These are phyloP conservation scores for Melanargia galathea DNA, from an alignment of 2,888 invertebrate genomes.

Conservation along the genomic window DNA sequence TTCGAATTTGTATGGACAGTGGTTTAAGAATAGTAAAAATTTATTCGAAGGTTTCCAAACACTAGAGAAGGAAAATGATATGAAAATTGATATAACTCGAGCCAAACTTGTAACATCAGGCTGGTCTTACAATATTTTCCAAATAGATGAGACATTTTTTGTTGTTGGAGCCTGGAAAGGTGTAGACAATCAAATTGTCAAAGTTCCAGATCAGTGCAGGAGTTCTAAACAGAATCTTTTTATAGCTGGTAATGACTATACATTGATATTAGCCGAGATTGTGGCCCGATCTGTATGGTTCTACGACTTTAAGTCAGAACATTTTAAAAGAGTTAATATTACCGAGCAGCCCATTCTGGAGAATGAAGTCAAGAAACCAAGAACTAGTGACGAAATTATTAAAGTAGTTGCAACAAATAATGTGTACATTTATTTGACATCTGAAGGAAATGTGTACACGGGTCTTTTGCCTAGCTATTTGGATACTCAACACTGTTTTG, in stretches of 20 bases:
- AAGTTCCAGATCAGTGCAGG: slow-evolving; percentile 49
- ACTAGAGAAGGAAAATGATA: slow-evolving; percentile 32
- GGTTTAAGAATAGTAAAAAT: slow-evolving; percentile 50
- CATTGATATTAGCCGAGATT: slow-evolving; percentile 52
- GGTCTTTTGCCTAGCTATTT: slow-evolving; percentile 84
- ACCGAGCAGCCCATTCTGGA: slow-evolving; percentile 50
- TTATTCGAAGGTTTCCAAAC: slow-evolving; percentile 52
- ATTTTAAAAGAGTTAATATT: slow-evolving; percentile 51
- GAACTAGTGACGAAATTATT: slow-evolving; percentile 47
- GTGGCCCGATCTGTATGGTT: slow-evolving; percentile 53
- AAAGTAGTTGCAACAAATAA: slow-evolving; percentile 56
- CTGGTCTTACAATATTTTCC: slow-evolving; percentile 73
- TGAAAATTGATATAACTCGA: slow-evolving; percentile 41
- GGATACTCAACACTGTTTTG: slow-evolving; percentile 74
- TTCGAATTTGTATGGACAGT: slow-evolving; percentile 72
- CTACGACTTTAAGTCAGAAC: slow-evolving; percentile 51
- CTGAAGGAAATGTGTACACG: slow-evolving; percentile 71
- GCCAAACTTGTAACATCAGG: slow-evolving; percentile 53
- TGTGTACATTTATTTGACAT: slow-evolving; percentile 57
- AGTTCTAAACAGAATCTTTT: slow-evolving; percentile 42
- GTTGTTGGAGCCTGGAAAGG: slow-evolving; percentile 62
- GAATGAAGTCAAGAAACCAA: slow-evolving; percentile 47
- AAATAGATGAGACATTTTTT: slow-evolving; percentile 51
- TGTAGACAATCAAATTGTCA: slow-evolving; percentile 50
- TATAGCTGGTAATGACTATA: slow-evolving; percentile 64